Percentiles rank a stretch among this genome's conserved stretches.
phyloP scores from a whole-genome alignment of 2,797 vertebrate genomes.

The Myotis findleyi region DNA sequence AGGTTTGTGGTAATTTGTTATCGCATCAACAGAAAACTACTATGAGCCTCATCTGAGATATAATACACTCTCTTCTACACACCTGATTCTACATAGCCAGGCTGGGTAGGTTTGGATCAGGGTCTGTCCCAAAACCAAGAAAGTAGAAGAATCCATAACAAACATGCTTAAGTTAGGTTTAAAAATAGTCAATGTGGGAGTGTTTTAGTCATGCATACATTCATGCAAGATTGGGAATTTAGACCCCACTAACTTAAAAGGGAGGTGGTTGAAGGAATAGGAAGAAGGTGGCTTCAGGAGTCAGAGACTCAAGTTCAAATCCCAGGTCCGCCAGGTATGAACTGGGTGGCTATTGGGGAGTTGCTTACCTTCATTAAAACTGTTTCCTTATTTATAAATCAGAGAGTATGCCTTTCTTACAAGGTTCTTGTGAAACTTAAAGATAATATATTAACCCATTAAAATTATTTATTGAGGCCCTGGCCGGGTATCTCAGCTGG shows the following conservation, averaged over 20 bases:
- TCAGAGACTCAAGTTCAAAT: slow-evolving; percentile 27
- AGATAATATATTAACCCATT: background rate
- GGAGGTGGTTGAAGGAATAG: background rate
- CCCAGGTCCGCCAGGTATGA: background rate
- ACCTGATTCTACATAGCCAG: background rate
- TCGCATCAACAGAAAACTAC: background rate
- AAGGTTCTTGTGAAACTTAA: background rate
- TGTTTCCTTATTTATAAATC: slow-evolving; percentile 14
- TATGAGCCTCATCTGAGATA: background rate
- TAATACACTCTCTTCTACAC: background rate
- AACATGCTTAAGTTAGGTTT: background rate
- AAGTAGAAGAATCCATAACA: slow-evolving; percentile 1
- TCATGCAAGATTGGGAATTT: background rate
- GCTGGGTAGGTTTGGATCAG: background rate
- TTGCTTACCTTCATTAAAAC: background rate
- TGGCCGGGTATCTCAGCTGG: background rate
- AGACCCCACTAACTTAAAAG: background rate
- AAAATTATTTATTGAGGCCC: background rate
- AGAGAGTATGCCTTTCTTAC: background rate
- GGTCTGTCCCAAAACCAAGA: background rate
- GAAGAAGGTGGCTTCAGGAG: background rate
- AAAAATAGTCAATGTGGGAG: background rate
- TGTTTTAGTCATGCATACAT: background rate
- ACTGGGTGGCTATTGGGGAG: background rate
- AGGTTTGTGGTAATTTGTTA: background rate